phyloP scores from a whole-genome alignment of 2,113 vertebrate genomes.

The Eretmochelys imbricata region DNA sequence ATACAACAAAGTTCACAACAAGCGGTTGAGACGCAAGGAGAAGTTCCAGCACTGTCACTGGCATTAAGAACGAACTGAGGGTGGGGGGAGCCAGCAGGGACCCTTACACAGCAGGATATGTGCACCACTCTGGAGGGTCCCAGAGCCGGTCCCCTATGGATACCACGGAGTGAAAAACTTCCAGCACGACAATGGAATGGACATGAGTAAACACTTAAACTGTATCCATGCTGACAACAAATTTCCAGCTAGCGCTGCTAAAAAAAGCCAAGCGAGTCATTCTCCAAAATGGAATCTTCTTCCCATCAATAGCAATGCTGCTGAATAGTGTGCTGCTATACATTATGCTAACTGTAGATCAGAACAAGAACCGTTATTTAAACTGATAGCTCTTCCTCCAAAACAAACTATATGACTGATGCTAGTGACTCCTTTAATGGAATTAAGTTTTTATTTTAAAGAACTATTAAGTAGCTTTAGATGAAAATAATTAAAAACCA shows the following conservation, averaged over 20 bases:
- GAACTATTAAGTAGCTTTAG: background rate
- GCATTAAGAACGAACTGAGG: too few relatives aligned
- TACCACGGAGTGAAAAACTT: too few relatives aligned
- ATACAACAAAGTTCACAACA: too few relatives aligned
- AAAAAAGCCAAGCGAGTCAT: background rate
- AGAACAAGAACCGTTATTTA: background rate
- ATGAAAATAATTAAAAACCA: background rate
- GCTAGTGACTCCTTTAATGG: background rate
- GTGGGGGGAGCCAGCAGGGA: too few relatives aligned
- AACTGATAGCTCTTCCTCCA: background rate
- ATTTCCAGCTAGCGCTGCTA: background rate
- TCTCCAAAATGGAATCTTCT: background rate
- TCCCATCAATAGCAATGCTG: background rate
- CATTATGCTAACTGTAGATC: background rate
- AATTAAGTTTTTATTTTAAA: background rate
- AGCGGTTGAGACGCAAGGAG: too few relatives aligned
- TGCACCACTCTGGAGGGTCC: too few relatives aligned
- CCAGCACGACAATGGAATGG: too few relatives aligned
- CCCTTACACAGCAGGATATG: too few relatives aligned
- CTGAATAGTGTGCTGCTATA: background rate
- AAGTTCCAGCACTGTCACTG: too few relatives aligned
- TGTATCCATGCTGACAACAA: background rate
- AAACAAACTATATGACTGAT: background rate
- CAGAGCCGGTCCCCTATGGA: too few relatives aligned
- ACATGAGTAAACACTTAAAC: too few relatives aligned